Evolutionary conservation across 1,140 invertebrate species (phyloP).

Genomic region (Magallana ariakensis): DNA sequence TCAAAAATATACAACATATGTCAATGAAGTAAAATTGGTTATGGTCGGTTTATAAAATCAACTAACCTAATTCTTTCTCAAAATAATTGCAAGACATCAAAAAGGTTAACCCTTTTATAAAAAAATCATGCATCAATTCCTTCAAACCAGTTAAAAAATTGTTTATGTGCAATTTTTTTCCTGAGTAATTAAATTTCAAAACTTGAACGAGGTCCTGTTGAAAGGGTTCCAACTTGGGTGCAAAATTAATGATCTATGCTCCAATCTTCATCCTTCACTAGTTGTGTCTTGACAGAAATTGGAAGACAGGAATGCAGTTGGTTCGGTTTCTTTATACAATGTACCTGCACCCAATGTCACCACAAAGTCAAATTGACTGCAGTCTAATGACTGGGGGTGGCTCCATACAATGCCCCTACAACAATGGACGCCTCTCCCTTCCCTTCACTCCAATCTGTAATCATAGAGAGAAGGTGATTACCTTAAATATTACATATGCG

Average conservation of each 20-base stretch:
- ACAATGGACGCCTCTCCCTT: neutral
- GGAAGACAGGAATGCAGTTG: neutral
- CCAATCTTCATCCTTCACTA: neutral
- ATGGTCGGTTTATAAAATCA: no score
- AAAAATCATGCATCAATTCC: no score
- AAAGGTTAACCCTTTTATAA: no score
- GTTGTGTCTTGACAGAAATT: neutral
- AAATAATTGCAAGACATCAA: no score
- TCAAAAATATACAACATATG: no score
- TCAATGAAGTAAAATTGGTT: no score
- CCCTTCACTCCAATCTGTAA: neutral
- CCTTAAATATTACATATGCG: neutral
- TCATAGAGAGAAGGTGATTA: neutral
- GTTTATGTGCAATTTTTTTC: neutral
- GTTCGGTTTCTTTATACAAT: neutral
- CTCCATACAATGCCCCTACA: neutral
- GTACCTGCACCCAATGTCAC: slow-evolving; percentile 27
- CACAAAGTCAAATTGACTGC: neutral
- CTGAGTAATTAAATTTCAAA: neutral
- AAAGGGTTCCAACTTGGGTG: neutral
- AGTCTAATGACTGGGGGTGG: neutral
- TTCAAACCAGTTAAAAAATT: slow-evolving; percentile 3
- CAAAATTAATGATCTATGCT: slow-evolving; percentile 6
- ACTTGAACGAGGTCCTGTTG: neutral
- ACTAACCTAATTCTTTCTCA: no score